Conservation (phyloP, 2,888 invertebrate genomes). For the Papilio demoleus region DNA sequence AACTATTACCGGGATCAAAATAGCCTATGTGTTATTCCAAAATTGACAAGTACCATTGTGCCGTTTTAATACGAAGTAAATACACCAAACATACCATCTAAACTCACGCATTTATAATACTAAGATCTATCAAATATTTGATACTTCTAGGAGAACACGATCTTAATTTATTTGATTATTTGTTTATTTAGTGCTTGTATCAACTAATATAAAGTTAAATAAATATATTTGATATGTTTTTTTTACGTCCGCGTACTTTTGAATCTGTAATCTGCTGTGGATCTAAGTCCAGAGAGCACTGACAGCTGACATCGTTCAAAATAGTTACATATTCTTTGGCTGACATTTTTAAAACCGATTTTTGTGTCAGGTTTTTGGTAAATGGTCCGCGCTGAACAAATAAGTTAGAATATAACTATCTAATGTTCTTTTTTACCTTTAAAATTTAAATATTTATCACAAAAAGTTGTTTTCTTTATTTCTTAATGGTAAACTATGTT, state of each 20-base stretch:
- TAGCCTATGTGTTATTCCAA: too few species aligned
- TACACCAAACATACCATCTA: too few species aligned
- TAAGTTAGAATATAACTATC: not conserved
- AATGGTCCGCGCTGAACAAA: not conserved
- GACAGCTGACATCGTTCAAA: too few species aligned
- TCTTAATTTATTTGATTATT: conserved; percentile 60
- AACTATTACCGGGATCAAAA: too few species aligned
- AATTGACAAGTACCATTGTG: too few species aligned
- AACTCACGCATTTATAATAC: too few species aligned
- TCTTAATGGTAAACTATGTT: not conserved
- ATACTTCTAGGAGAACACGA: conserved; percentile 54
- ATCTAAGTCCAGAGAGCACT: not conserved
- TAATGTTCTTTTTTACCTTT: not conserved
- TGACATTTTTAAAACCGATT: not conserved
- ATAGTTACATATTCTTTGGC: too few species aligned
- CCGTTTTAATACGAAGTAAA: too few species aligned
- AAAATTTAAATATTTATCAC: not conserved
- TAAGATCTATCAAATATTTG: conserved; percentile 54
- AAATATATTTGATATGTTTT: too few species aligned
- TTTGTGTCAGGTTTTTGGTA: conserved; percentile 3
- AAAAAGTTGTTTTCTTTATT: not conserved
- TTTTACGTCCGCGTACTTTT: not conserved
- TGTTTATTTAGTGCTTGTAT: conserved; percentile 66
- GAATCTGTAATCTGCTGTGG: not conserved
- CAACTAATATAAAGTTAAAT: too few species aligned